Percentiles rank a stretch among this genome's conserved stretches.
phyloP scores from a whole-genome alignment of 1,140 invertebrate species.

The Oppia nitens region DNA sequence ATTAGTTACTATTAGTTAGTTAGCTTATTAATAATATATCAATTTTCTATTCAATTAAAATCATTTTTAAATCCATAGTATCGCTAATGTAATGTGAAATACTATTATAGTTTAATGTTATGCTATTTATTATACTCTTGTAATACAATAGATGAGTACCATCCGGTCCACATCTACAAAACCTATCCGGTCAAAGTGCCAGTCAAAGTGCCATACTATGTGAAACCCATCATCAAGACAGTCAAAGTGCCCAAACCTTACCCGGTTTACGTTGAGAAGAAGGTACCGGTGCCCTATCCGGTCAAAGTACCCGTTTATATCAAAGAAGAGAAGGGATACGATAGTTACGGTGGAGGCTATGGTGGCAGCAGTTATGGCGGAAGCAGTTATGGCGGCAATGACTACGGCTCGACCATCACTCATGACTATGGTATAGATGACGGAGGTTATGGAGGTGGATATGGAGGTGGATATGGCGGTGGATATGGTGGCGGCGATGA shows the following conservation, averaged over 20 bases:
- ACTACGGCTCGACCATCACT: not conserved
- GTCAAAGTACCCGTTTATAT: not conserved
- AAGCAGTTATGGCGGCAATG: slow-evolving; percentile 2
- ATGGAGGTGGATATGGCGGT: not conserved
- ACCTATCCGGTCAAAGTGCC: not conserved
- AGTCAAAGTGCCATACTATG: not conserved
- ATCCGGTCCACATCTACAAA: not conserved
- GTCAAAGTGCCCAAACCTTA: not conserved
- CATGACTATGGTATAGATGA: not conserved
- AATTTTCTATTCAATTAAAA: too few species aligned
- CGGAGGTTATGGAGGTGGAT: not conserved
- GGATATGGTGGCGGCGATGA: not conserved
- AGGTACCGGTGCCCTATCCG: not conserved
- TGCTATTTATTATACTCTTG: too few species aligned
- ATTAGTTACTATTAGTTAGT: too few species aligned
- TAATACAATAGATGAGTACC: not conserved
- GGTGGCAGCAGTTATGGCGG: not conserved
- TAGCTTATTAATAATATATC: too few species aligned
- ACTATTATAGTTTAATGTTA: too few species aligned
- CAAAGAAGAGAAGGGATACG: not conserved
- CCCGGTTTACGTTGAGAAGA: not conserved
- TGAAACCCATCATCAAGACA: slow-evolving; percentile 10
- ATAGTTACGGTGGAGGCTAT: not conserved
- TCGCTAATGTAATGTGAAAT: too few species aligned
- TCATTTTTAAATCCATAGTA: too few species aligned